phyloP scores from a whole-genome alignment of 2,113 vertebrate species.

The Pachyramphus minor region DNA sequence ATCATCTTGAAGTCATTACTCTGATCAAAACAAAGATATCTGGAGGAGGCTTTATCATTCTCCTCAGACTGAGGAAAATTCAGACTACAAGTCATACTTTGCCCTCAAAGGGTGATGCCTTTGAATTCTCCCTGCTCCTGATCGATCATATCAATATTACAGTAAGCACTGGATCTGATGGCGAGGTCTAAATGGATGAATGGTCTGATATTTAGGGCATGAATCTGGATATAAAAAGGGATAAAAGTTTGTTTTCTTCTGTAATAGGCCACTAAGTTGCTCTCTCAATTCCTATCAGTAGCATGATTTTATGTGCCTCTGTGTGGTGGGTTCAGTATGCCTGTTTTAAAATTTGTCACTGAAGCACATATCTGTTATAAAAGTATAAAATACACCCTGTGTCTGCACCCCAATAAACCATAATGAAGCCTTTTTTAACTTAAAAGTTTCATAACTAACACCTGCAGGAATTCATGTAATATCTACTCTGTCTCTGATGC shows the following conservation, averaged over 20 bases:
- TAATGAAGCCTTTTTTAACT: background rate
- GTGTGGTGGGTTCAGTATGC: accelerated
- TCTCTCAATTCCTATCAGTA: background rate
- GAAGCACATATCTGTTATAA: background rate
- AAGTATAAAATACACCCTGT: background rate
- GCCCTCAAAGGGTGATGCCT: background rate
- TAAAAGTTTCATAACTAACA: background rate
- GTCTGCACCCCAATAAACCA: background rate
- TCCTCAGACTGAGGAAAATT: background rate
- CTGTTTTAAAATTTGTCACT: background rate
- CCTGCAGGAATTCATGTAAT: background rate
- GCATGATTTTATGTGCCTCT: background rate
- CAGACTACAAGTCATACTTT: background rate
- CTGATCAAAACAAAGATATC: background rate
- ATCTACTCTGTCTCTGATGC: background rate
- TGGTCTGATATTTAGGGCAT: background rate
- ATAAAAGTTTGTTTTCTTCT: background rate
- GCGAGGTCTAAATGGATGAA: background rate
- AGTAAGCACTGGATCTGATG: background rate
- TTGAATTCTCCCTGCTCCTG: background rate
- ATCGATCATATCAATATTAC: background rate
- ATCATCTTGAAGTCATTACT: background rate
- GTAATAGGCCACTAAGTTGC: background rate
- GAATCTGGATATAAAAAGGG: background rate
- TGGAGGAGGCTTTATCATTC: background rate